Percentiles rank a stretch among this genome's conserved stretches.
Evolutionary conservation across 2,113 vertebrate genomes (phyloP).

Genomic region (Neogobius melanostomus): DNA sequence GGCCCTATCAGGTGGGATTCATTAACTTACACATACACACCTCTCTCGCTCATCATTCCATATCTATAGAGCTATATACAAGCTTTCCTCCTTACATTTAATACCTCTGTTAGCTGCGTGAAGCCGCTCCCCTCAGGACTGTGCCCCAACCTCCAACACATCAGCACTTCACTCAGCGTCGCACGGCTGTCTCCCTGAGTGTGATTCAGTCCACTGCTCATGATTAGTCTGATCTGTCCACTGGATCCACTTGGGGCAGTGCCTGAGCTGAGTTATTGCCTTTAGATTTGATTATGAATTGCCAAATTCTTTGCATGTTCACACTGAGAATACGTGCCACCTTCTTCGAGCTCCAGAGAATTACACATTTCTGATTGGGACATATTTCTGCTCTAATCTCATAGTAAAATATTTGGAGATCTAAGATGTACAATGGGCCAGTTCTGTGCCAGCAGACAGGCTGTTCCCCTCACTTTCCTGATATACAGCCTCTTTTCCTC

Average conservation of each 20-base stretch:
- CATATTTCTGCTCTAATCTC: conserved; percentile 37
- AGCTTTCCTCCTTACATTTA: conserved; percentile 9
- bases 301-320: conserved; percentile 66
- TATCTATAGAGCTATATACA: conserved; percentile 5
- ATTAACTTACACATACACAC: conserved; percentile 33
- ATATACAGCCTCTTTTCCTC: conserved; percentile 58
- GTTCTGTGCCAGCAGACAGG: conserved; percentile 58
- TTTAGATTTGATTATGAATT: conserved; percentile 53
- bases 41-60: conserved; percentile 17
- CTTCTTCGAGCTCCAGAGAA: conserved; percentile 31
- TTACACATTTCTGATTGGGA: conserved; percentile 33
- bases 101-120: conserved; percentile 33
- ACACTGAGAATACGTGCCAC: conserved; percentile 43
- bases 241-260: conserved; percentile 30
- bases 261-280: conserved; percentile 45
- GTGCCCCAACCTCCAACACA: conserved; percentile 36
- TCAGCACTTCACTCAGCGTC: conserved; percentile 39
- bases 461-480: conserved; percentile 57
- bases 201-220: conserved; percentile 3
- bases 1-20: conserved; percentile 21
- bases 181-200: conserved; percentile 20
- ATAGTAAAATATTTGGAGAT: conserved; percentile 27
- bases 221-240: conserved; percentile 1
- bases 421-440: conserved; percentile 41
- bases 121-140: conserved; percentile 56